Conservation (phyloP, 2,888 invertebrate genomes). For the Eilema sororculum region DNA sequence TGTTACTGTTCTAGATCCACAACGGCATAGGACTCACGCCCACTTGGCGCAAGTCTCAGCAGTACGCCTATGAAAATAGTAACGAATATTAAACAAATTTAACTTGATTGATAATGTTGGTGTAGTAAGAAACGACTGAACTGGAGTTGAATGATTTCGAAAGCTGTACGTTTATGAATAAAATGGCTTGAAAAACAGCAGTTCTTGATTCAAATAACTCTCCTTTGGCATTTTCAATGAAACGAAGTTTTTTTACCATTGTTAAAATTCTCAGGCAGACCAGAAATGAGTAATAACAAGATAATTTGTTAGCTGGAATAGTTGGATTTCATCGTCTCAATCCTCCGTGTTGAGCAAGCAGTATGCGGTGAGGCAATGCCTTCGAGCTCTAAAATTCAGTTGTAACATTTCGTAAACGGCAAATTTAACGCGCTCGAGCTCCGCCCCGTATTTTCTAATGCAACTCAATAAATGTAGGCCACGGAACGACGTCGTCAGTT, state of each 20-base stretch:
- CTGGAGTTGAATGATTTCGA: slow-evolving; percentile 26
- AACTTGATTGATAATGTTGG: slow-evolving; percentile 28
- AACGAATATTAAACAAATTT: slow-evolving; percentile 30
- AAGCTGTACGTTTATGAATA: neutral
- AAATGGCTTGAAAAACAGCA: neutral
- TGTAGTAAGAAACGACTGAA: slow-evolving; percentile 35
- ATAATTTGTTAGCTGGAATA: slow-evolving; percentile 46
- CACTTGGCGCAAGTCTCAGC: slow-evolving; percentile 39
- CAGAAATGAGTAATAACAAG: slow-evolving; percentile 34
- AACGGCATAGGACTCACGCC: slow-evolving; percentile 54
- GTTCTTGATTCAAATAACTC: neutral
- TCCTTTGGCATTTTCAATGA: neutral
- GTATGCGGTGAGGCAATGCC: slow-evolving; percentile 75
- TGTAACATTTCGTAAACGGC: slow-evolving; percentile 85
- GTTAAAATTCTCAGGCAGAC: neutral
- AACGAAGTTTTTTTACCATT: neutral
- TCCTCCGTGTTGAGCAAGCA: slow-evolving; percentile 78
- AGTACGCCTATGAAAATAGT: slow-evolving; percentile 48
- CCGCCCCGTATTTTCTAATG: slow-evolving; percentile 83
- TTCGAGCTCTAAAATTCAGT: slow-evolving; percentile 82
- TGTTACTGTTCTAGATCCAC: slow-evolving; percentile 53
- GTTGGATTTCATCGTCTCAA: slow-evolving; percentile 69
- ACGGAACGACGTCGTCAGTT: slow-evolving; percentile 66
- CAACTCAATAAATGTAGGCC: slow-evolving; percentile 83
- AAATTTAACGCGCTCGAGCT: slow-evolving; percentile 82